phyloP scores from a whole-genome alignment of 2,888 invertebrate species.

The Philonicus albiceps region DNA sequence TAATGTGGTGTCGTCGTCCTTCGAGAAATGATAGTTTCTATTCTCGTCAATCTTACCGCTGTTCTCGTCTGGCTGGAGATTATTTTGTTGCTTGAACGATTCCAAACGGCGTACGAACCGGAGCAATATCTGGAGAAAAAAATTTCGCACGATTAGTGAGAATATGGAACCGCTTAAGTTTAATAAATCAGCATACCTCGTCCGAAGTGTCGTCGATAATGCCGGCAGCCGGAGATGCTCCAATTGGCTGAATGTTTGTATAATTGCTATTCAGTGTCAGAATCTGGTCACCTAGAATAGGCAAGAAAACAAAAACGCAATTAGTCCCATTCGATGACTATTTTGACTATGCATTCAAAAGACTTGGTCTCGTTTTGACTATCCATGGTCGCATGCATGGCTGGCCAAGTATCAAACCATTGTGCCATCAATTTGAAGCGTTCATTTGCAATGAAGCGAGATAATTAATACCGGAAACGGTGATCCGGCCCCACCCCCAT shows the following conservation, averaged over 20 bases:
- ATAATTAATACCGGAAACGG: conserved; percentile 21
- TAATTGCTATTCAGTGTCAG: conserved; percentile 46
- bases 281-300: conserved; percentile 49
- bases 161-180: neutral
- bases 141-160: neutral
- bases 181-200: conserved; percentile 43
- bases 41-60: conserved; percentile 13
- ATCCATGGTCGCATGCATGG: neutral
- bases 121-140: conserved; percentile 46
- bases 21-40: neutral
- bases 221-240: conserved; percentile 35
- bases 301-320: conserved; percentile 28
- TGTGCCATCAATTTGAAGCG: conserved; percentile 5
- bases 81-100: conserved; percentile 46
- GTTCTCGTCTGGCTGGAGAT: conserved; percentile 15
- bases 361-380: neutral
- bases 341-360: neutral
- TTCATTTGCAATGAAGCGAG: conserved; percentile 13
- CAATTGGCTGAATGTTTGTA: conserved; percentile 41
- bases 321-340: neutral
- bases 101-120: conserved; percentile 48
- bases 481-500: neutral
- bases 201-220: conserved; percentile 46
- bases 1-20: conserved; percentile 7
- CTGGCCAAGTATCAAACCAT: conserved; percentile 6